Evolutionary conservation across 2,797 vertebrate species (phyloP).

Genomic region (Eurystomus glaucurus): DNA sequence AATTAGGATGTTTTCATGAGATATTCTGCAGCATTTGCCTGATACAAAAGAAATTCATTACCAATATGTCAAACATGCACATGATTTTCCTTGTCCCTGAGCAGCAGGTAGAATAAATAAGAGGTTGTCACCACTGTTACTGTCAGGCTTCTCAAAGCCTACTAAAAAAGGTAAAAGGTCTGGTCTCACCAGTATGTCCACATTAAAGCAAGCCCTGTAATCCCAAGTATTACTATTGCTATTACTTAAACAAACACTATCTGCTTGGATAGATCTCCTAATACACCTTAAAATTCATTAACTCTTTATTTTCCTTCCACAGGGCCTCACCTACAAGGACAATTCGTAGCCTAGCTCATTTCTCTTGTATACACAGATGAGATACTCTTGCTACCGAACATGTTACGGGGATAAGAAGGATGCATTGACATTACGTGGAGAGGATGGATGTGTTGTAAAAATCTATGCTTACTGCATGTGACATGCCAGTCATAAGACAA

Average conservation of each 20-base stretch:
- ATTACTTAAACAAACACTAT: not conserved
- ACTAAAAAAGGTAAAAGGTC: not conserved
- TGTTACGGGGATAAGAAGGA: not conserved
- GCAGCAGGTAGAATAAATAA: conserved; percentile 54
- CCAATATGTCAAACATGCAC: not conserved
- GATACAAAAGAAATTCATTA: conserved; percentile 63
- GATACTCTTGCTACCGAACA: not conserved
- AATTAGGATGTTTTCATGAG: conserved; percentile 66
- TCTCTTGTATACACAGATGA: not conserved
- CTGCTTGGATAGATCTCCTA: not conserved
- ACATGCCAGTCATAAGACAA: not conserved
- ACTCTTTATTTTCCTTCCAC: not conserved
- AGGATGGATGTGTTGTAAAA: not conserved
- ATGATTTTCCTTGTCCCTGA: conserved; percentile 44
- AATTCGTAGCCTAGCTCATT: not conserved
- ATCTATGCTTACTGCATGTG: not conserved
- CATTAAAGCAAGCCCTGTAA: not conserved
- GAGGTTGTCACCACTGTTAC: conserved; percentile 7
- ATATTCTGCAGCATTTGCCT: conserved; percentile 10
- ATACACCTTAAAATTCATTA: not conserved
- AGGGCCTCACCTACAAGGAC: not conserved
- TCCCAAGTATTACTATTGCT: not conserved
- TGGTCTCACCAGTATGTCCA: not conserved
- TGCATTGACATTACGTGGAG: accelerated
- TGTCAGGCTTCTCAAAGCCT: not conserved